A percentile compares a stretch with the other conserved stretches of the same genome.
Conservation (phyloP, 1,140 invertebrate species). For the Lordiphosa mommai region DNA sequence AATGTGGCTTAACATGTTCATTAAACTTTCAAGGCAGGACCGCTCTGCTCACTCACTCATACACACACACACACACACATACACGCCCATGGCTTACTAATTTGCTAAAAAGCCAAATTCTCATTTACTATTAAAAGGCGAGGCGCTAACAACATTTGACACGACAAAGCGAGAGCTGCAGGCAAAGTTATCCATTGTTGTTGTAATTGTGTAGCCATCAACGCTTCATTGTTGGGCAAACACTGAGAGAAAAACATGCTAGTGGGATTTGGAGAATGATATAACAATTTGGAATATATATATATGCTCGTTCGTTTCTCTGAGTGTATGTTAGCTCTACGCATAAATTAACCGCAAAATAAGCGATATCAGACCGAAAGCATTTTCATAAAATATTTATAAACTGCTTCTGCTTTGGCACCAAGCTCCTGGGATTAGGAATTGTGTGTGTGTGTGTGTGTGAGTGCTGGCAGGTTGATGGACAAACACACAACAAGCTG, state of each 20-base stretch:
- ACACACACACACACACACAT: background rate
- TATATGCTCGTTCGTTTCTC: slow-evolving; percentile 1
- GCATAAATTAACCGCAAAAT: slow-evolving; percentile 68
- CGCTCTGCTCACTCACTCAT: background rate
- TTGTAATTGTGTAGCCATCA: slow-evolving; percentile 30
- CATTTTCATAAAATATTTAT: slow-evolving; percentile 60
- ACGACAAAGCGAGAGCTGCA: slow-evolving; percentile 17
- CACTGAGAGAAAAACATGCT: slow-evolving; percentile 2
- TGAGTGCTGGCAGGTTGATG: background rate
- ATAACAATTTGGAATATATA: background rate
- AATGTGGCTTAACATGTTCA: slow-evolving; percentile 15
- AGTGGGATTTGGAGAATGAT: no score
- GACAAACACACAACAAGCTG: background rate
- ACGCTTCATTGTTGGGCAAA: slow-evolving; percentile 20
- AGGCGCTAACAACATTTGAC: slow-evolving; percentile 64
- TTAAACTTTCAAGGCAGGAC: background rate
- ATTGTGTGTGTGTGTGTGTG: background rate
- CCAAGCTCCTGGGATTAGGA: background rate
- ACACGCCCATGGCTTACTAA: background rate
- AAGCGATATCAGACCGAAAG: slow-evolving; percentile 45
- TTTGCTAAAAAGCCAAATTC: slow-evolving; percentile 3
- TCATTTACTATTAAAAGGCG: slow-evolving; percentile 62
- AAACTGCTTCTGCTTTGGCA: slow-evolving; percentile 20
- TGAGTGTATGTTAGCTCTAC: slow-evolving; percentile 14
- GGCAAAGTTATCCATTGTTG: slow-evolving; percentile 14